Percentiles rank a stretch among this genome's conserved stretches.
Conservation (phyloP, 2,797 vertebrate genomes). For the Galago senegalensis region DNA sequence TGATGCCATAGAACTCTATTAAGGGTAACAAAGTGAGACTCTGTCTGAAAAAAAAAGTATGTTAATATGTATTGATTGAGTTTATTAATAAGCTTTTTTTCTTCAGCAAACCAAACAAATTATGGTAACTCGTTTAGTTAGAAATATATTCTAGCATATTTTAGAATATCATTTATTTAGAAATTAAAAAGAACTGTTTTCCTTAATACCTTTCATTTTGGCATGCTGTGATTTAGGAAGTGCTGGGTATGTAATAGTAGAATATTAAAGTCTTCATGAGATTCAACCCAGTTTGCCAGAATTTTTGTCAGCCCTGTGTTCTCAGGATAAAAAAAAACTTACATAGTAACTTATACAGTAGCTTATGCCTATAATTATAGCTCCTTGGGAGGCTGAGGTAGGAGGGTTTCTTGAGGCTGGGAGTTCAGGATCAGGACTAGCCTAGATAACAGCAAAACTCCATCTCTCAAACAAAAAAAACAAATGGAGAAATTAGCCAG, state of each 20-base stretch:
- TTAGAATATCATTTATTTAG: constrained; percentile 42
- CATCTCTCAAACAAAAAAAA: no score
- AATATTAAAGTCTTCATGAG: not conserved
- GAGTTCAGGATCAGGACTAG: no score
- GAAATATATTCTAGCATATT: constrained; percentile 21
- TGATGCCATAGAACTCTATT: no score
- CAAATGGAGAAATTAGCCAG: no score
- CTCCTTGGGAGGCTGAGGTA: no score
- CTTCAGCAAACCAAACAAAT: constrained; percentile 25
- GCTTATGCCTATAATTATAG: no score
- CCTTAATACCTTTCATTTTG: constrained; percentile 28
- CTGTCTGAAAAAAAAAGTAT: not conserved
- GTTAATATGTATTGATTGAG: not conserved
- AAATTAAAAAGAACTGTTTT: constrained; percentile 50
- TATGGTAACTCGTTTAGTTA: not conserved
- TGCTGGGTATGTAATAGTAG: constrained; percentile 39
- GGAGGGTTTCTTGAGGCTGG: no score
- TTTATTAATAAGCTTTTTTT: not conserved
- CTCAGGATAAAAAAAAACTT: constrained; percentile 27
- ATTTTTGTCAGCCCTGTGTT: not conserved
- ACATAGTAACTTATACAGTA: no score
- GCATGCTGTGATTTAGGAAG: not conserved
- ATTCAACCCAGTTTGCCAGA: constrained; percentile 1
- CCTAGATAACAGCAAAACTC: no score
- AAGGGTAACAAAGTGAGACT: no score